Conservation (phyloP, 2,797 vertebrate species). For the Neosilurus hyrtlii region DNA sequence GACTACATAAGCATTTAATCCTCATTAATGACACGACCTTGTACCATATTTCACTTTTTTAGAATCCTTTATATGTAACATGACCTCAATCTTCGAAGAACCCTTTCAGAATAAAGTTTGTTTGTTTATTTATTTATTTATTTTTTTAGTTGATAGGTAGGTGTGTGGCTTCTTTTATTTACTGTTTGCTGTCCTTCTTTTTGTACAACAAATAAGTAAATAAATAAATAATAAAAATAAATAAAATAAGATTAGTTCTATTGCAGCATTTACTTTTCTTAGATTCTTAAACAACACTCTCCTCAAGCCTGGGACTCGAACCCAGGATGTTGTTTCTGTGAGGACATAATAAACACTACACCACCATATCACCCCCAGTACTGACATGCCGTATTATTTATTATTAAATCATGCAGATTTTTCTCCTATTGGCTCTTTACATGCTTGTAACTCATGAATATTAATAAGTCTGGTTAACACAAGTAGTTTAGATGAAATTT, state of each 20-base stretch:
- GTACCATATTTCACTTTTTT: background rate
- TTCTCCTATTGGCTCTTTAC: background rate
- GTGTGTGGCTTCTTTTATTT: too few species aligned
- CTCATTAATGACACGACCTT: background rate
- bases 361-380: too few species aligned
- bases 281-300: too few species aligned
- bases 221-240: too few species aligned
- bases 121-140: background rate
- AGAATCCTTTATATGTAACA: background rate
- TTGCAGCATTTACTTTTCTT: too few species aligned
- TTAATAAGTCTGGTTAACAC: background rate
- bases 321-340: too few species aligned
- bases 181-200: too few species aligned
- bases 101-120: background rate
- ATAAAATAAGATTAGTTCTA: too few species aligned
- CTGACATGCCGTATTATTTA: background rate
- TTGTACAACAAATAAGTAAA: too few species aligned
- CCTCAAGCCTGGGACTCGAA: too few species aligned
- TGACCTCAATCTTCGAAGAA: background rate
- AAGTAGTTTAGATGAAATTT: background rate
- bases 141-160: background rate
- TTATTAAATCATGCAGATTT: background rate
- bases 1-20: constrained; percentile 1
- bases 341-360: too few species aligned
- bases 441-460: background rate